Base-by-base conservation (phyloP, 2,113 vertebrate genomes). In the Ceyx melanurus region DNA sequence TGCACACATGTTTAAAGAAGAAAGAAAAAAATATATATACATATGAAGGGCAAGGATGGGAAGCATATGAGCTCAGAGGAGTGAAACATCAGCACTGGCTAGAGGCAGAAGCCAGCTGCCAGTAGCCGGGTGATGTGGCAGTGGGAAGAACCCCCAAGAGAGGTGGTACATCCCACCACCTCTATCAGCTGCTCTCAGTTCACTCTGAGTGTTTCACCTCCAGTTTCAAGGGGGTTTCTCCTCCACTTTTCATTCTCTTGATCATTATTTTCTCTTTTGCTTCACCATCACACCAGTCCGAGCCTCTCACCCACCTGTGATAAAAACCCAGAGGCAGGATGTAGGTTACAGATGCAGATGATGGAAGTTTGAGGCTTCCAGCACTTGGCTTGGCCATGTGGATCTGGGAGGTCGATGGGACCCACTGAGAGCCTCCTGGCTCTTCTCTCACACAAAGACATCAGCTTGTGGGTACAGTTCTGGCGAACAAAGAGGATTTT, bases 1-100 rank as follows among this genome's bases (percentile, higher is more conserved):
- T 98, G 98, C 97, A 98, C 3, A 75, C 76, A 37, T 9, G 79
- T 97, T 97, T 90, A 89, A 93, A 94, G 93, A 80, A 88, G 73
- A 51, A 50, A 67, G 51, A 71, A 74, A 80, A 74, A 35, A 31
- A 94, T 15, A 89, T 46, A 56, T 86, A 95, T 29, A 94, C 74
- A 86, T 6, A 86, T 6, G 22, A 95, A 94, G 81, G 93, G 60
- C 51, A 84, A 91, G 73, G 85, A 74, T 16, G 31, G 51, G 91
- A 73, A 58, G 83, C 7, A 12, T 48, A 79, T 4, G 15, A 73
- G 90, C 84, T 87, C 86, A 2, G 7, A 83, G 91, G 93, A 88
- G 11, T 3, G 0, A 65, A 92, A 31, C 23, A 23, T 79, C 1
- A 4, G 82, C 5, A 2, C 92, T 68, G 87, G 82, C 93, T 64